Evolutionary conservation across 2,113 vertebrate genomes (phyloP), one percentile per base, ranked within the genome.

Genomic region (Tor tambroides): DNA sequence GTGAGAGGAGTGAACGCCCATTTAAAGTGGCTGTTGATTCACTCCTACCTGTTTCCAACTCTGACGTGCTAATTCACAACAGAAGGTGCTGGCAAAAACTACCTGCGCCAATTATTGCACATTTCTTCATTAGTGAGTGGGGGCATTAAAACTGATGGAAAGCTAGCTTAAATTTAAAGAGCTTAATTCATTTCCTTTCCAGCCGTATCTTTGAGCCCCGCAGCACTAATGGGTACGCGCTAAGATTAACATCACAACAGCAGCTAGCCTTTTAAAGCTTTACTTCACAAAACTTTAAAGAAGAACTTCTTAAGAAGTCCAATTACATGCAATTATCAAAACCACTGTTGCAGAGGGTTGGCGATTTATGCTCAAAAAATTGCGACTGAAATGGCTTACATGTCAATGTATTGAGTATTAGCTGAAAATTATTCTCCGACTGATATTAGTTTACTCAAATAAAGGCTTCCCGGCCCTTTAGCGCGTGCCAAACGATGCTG

Each of bases 311-410:
- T 26, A 26, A 26, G 23, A 61, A 80, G 56, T 61, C 5, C 78
- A 80, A 80, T 80, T 41, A 80, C 54, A 63, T 63, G 78, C 78
- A 80, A 80, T 80, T 80, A 80, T 41, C 78, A 80, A 80, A 61
- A 38, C 10, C 32, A 0, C 21, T 26, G 35, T 41, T 10, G 78
- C 56, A 80, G 23, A 41, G 56, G 56, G 35, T 38, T 26, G 23
- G 23, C 56, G 7, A 80, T 19, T 61, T 61, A 80, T 6, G 35
- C 32, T 41, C 14, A 41, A 80, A 80, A 78, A 79, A 72, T 41
- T 41, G 32, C 56, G 1, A 26, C 54, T 63, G 23, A 41, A 80
- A 80, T 80, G 56, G 35, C 78, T 41, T 63, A 10, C 35, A 41
- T 61, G 7, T 59, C 77, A 61, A 61, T 61, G 56, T 61, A 61